Evolutionary conservation across 2,113 vertebrate genomes (phyloP), one percentile per base, ranked within the genome.

Genomic region (Oplegnathus fasciatus): DNA sequence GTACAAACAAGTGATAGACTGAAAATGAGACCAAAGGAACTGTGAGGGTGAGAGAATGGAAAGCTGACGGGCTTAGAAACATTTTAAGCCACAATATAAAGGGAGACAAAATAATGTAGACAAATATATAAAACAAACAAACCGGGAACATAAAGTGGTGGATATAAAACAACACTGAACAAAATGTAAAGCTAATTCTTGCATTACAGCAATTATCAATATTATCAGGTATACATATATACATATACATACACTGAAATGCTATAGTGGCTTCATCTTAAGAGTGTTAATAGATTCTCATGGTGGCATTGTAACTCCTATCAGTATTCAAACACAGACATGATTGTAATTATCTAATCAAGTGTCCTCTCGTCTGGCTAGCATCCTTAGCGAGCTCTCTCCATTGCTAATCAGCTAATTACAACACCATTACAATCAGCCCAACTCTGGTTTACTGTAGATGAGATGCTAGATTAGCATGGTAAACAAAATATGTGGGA

Each of bases 321-420:
- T 83, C 73, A 83, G 65, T 85, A 89, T 89, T 89, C 68, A 86
- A 88, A 75, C 57, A 77, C 78, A 83, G 28, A 83, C 85, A 74
- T 55, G 64, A 64, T 83, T 83, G 54, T 82, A 88, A 91, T 92
- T 55, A 90, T 86, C 64, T 77, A 77, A 93, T 93, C 88, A 92
- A 91, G 86, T 80, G 85, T 80, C 74, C 84, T 83, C 82, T 83
- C 54, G 34, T 86, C 91, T 83, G 83, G 78, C 85, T 89, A 82
- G 75, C 87, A 64, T 89, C 83, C 87, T 90, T 74, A 77, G 86
- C 80, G 18, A 90, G 81, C 80, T 72, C 84, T 83, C 83, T 78
- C 83, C 76, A 52, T 78, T 10, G 3, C 67, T 89, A 90, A 90
- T 94, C 86, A 91, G 85, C 86, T 89, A 85, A 94, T 93, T 92